Percentiles rank a stretch among this genome's conserved stretches.
phyloP scores from a whole-genome alignment of 2,797 vertebrate species.

The Euphonia xanthogaster region DNA sequence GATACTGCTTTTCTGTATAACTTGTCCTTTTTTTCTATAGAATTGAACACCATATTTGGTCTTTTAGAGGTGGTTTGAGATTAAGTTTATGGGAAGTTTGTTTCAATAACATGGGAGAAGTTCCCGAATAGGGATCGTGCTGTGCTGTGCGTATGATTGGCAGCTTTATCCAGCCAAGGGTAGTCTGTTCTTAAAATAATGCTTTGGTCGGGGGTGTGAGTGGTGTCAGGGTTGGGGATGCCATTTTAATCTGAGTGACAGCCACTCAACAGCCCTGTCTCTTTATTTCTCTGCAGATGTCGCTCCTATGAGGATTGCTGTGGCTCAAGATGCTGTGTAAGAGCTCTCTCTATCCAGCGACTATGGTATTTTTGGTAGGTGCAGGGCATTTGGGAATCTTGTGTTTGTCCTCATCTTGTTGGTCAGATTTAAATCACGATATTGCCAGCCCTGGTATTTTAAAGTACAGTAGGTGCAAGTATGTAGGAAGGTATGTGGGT shows the following conservation, averaged over 20 bases:
- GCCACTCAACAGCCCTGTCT: background rate
- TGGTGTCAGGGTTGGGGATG: background rate
- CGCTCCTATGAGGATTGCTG: slow-evolving; percentile 98
- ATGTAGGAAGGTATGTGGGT: background rate
- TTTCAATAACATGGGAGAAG: background rate
- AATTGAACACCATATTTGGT: background rate
- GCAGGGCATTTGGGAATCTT: background rate
- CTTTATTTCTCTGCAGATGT: slow-evolving; percentile 79
- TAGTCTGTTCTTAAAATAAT: background rate
- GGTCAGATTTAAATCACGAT: background rate
- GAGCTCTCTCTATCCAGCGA: slow-evolving; percentile 94
- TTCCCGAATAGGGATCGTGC: background rate
- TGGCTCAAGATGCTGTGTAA: slow-evolving; percentile 93
- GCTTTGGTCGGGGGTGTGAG: background rate
- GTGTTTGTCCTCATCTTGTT: background rate
- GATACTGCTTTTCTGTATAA: background rate
- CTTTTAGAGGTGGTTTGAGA: background rate
- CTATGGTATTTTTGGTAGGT: slow-evolving; percentile 99
- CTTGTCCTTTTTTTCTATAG: background rate
- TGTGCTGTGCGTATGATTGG: background rate
- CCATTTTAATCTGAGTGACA: background rate
- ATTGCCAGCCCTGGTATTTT: background rate
- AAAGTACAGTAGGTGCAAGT: background rate
- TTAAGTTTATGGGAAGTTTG: background rate
- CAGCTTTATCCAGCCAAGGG: background rate